phyloP scores from a whole-genome alignment of 2,797 vertebrate genomes.

The Bradypodion ventrale region DNA sequence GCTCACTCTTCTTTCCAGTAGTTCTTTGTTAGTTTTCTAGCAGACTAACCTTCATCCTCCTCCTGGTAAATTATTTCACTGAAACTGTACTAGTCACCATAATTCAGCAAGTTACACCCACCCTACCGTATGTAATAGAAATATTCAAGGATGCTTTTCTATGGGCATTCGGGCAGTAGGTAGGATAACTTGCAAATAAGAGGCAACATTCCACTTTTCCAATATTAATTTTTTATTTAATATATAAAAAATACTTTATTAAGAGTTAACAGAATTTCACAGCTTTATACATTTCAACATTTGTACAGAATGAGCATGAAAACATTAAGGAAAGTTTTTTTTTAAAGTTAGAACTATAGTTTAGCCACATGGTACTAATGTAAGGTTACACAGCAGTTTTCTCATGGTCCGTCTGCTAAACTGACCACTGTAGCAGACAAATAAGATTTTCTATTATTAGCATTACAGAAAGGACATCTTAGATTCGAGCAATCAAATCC shows the following conservation, averaged over 20 bases:
- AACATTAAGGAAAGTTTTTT: slow-evolving; percentile 56
- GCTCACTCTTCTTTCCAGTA: too few species aligned
- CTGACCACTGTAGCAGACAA: not conserved
- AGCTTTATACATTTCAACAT: slow-evolving; percentile 67
- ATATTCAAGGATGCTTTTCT: not conserved
- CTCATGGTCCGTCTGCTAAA: slow-evolving; percentile 32
- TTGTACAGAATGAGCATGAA: slow-evolving; percentile 63
- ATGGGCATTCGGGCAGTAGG: not conserved
- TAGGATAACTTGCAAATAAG: not conserved
- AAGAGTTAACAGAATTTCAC: slow-evolving; percentile 69
- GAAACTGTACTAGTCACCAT: not conserved
- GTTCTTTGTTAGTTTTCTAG: too few species aligned
- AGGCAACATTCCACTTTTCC: slow-evolving; percentile 32
- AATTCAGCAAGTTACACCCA: too few species aligned
- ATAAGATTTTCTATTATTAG: slow-evolving; percentile 36
- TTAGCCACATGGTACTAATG: slow-evolving; percentile 21
- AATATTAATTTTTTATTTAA: slow-evolving; percentile 75
- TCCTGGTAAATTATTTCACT: not conserved
- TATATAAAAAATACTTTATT: slow-evolving; percentile 78
- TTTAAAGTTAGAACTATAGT: not conserved
- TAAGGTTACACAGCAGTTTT: slow-evolving; percentile 40
- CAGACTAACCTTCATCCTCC: not conserved
- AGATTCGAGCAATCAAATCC: slow-evolving; percentile 29
- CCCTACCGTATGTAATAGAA: not conserved
- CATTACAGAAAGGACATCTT: slow-evolving; percentile 36